Evolutionary conservation across 2,113 vertebrate genomes (phyloP).

Genomic region (Phrynocephalus versicolor): DNA sequence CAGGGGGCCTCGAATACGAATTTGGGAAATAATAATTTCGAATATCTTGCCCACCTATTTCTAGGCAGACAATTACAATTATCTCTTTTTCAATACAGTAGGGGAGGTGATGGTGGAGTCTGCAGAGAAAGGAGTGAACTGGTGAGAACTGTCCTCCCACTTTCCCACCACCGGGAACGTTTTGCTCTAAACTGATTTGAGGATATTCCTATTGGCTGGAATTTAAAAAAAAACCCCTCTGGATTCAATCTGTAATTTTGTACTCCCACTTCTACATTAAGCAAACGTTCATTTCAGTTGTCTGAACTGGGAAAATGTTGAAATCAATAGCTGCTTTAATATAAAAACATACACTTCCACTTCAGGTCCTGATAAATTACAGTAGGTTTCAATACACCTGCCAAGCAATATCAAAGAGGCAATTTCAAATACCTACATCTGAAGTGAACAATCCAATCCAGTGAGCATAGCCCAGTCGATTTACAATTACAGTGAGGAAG

Average conservation of each 20-base stretch:
- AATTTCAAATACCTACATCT: constrained; percentile 79
- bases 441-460: constrained; percentile 92
- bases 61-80: too few species aligned
- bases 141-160: too few species aligned
- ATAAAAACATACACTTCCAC: not conserved
- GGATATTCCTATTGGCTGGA: not conserved
- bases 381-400: not conserved
- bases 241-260: not conserved
- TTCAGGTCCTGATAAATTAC: not conserved
- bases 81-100: too few species aligned
- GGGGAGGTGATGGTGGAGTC: too few species aligned
- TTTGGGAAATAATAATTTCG: too few species aligned
- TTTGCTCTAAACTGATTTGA: not conserved
- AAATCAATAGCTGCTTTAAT: not conserved
- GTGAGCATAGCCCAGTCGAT: constrained; percentile 78
- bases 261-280: not conserved
- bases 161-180: not conserved
- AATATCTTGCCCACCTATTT: too few species aligned
- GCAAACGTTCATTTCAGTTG: not conserved
- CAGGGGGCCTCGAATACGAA: too few species aligned
- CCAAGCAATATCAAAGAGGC: not conserved
- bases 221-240: not conserved
- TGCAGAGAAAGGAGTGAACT: not conserved
- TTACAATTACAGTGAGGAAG: constrained; percentile 90
- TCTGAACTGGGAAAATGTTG: not conserved